These are phyloP conservation scores for Cydia pomonella DNA, from an alignment of 1,140 invertebrate species.

Conservation along the genomic window DNA sequence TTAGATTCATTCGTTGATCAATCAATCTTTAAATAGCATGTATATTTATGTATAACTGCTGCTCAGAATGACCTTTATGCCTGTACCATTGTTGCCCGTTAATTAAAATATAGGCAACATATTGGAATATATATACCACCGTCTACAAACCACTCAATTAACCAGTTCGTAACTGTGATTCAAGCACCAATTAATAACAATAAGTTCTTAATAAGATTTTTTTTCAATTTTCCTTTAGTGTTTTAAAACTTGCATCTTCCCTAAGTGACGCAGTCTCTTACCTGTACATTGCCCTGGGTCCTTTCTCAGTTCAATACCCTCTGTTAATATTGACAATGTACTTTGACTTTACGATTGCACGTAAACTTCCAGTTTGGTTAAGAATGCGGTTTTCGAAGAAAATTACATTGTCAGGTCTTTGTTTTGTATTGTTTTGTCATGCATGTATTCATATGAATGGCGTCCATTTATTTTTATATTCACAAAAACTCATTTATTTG, in stretches of 20 bases:
- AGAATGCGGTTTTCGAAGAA: slow-evolving; percentile 18
- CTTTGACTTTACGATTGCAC: slow-evolving; percentile 47
- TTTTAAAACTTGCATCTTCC: not conserved
- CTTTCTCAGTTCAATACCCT: slow-evolving; percentile 43
- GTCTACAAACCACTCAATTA: not conserved
- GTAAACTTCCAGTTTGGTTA: slow-evolving; percentile 33
- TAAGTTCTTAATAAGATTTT: not conserved
- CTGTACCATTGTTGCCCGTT: not conserved
- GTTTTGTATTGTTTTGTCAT: slow-evolving; percentile 6
- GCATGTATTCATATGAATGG: not conserved
- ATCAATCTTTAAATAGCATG: too few relatives aligned
- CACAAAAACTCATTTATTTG: not conserved
- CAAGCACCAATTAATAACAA: not conserved
- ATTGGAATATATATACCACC: not conserved
- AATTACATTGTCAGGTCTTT: not conserved
- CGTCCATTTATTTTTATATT: not conserved
- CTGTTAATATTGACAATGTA: slow-evolving; percentile 50
- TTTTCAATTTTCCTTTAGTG: not conserved
- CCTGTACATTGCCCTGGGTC: slow-evolving; percentile 42
- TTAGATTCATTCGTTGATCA: too few relatives aligned
- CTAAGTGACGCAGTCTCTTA: slow-evolving; percentile 42
- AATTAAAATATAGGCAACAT: not conserved
- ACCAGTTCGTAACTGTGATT: not conserved
- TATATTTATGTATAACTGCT: too few relatives aligned
- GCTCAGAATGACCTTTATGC: not conserved